Evolutionary conservation across 2,797 vertebrate species (phyloP), one percentile per base, ranked within the genome.

Genomic region (Manis crassicaudata): DNA sequence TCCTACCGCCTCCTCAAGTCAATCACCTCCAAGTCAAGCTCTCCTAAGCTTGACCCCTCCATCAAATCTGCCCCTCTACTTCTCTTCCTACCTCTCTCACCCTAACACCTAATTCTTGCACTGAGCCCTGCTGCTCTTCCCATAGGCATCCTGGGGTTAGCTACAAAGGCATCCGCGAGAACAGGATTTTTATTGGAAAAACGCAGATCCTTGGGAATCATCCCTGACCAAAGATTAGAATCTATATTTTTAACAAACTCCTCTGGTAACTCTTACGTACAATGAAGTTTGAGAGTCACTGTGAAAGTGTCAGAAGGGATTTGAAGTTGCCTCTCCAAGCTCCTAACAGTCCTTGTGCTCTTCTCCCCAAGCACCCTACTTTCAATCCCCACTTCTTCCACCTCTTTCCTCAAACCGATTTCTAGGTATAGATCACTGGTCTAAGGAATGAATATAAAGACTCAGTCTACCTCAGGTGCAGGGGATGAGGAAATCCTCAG

Each of bases 231-330:
- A 87, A 62, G 32, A 87, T 95, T 68, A 72, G 40, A 76, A 73
- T 70, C 76, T 67, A 32, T 60, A 32, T 92, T 85, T 77, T 77
- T 68, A 96, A 86, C 54, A 62, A 90, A 81, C 54, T 81, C 76
- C 46, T 94, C 75, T 60, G 27, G 29, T 70, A 73, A 73, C 21
- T 82, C 60, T 75, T 35, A 50, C 18, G 37, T 11, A 82, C 63
- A 56, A 29, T n/a, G 32, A 97, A 68, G 46, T 46, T 62, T 93
- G 52, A 60, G 58, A 82, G 46, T 32, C 72, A 63, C 80, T 76
- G 56, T 68, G 27, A 76, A 67, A 27, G 60, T n/a, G 82, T 62
- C 40, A 72, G 29, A 37, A 63, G 23, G 29, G 23, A 67, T 58
- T 20, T 37, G n/a, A 60, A 68, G 62, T 37, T 92, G 60, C 73